Base-by-base conservation (phyloP, 2,113 vertebrate genomes). In the Calypte anna region DNA sequence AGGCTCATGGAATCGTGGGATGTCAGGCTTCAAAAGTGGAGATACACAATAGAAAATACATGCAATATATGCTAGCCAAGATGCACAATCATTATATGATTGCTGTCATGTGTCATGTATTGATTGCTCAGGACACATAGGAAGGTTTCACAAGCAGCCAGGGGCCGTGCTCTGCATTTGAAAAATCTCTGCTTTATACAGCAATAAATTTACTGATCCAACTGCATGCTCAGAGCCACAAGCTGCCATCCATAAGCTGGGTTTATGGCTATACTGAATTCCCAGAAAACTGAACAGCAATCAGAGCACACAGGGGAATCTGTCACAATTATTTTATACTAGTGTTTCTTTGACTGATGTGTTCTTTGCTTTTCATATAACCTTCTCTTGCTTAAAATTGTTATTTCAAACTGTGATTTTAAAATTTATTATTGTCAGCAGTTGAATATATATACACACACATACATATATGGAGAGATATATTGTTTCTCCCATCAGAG, bases 181-280 rank as follows among this genome's bases (percentile, higher is more conserved):
- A 72, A 86, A 94, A 78, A 67, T 15, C 36, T 43, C 79, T n/a
- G 50, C 62, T 61, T 70, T 62, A n/a, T 27, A 43, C 6, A 46
- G 36, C 44, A 30, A n/a, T 9, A 24, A 59, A 94, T 50, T 57
- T 59, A 67, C 43, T 40, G 64, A 57, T 48, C 28, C 38, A 86
- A 2, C 68, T 36, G 50, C 43, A 33, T 6, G 3, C 53, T 50
- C 0, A 0, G 67, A 77, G 50, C 1, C 18, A 36, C 62, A 30
- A 74, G n/a, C 30, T 82, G 83, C 79, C 38, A 55, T 22, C 66
- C 64, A 27, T 40, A 67, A 61, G 21, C 64, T 83, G 76, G 21
- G 14, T 30, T 96, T 63, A n/a, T 25, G 46, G 30, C 43, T 70
- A 3, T 6, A 59, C 1, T 81, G 83, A 83, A 94, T 75, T 92